phyloP scores from a whole-genome alignment of 2,797 vertebrate genomes.

The Danio jaintianensis region DNA sequence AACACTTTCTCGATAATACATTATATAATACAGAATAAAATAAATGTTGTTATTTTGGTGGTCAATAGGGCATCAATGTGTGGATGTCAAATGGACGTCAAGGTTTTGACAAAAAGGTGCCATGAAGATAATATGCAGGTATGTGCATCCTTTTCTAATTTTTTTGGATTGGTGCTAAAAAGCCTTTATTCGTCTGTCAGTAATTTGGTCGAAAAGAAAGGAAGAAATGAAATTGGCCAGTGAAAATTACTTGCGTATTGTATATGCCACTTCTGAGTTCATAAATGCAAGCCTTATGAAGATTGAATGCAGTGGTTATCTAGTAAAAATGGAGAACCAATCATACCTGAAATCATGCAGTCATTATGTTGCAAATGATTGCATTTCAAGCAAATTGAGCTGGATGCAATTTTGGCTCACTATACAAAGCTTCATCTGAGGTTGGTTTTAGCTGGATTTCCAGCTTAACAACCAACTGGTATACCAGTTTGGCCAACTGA shows the following conservation, averaged over 20 bases:
- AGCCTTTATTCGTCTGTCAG: background rate
- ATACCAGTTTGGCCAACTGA: background rate
- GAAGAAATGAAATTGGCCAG: background rate
- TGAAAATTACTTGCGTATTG: background rate
- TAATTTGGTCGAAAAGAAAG: background rate
- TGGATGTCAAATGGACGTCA: too few relatives aligned
- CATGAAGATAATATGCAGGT: background rate
- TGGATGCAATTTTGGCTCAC: constrained; percentile 5
- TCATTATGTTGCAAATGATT: constrained; percentile 1
- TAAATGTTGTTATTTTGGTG: too few relatives aligned
- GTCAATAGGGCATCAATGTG: too few relatives aligned
- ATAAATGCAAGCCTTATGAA: background rate
- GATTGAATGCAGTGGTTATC: background rate
- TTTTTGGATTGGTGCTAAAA: background rate
- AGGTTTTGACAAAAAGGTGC: too few relatives aligned
- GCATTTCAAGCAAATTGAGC: background rate
- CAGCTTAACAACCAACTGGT: background rate
- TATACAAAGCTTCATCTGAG: background rate
- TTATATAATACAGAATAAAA: too few relatives aligned
- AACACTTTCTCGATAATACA: too few relatives aligned
- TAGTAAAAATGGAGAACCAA: background rate
- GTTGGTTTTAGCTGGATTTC: background rate
- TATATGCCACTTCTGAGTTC: background rate
- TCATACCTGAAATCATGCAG: background rate
- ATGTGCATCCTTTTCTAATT: background rate